Percentiles rank a stretch among this genome's conserved stretches.
phyloP scores from a whole-genome alignment of 2,113 vertebrate species.

The Microcebus lehilahytsara region DNA sequence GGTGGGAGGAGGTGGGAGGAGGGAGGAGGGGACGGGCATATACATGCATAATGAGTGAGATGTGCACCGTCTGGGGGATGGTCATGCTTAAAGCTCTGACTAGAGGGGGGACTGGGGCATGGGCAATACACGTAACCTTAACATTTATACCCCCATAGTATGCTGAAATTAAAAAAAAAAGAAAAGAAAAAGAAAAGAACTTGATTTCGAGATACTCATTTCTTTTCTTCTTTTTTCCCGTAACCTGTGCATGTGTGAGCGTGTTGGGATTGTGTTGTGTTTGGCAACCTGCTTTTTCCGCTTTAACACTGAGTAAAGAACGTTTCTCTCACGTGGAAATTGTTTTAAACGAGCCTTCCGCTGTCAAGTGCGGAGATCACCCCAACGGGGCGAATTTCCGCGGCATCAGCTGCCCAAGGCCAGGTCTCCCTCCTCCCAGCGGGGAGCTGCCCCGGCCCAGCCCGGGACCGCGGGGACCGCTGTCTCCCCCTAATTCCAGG shows the following conservation, averaged over 20 bases:
- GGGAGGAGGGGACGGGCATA: too few relatives aligned
- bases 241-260: too few relatives aligned
- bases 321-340: not conserved
- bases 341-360: not conserved
- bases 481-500: fast-evolving
- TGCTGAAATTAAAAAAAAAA: too few relatives aligned
- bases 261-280: not conserved
- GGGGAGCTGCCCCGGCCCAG: not conserved
- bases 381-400: not conserved
- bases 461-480: fast-evolving
- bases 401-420: not conserved
- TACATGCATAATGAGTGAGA: too few relatives aligned
- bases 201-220: not conserved
- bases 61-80: too few relatives aligned
- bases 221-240: not conserved
- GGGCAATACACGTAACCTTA: too few relatives aligned
- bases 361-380: not conserved
- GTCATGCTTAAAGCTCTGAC: too few relatives aligned
- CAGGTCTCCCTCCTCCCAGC: too few relatives aligned
- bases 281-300: not conserved
- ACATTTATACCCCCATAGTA: too few relatives aligned
- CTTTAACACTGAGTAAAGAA: not conserved
- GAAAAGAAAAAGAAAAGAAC: not conserved
- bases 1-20: too few relatives aligned
- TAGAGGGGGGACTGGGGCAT: too few relatives aligned